These are phyloP conservation scores for Phymastichus coffea DNA, from an alignment of 1,140 invertebrate genomes.

Conservation along the genomic window DNA sequence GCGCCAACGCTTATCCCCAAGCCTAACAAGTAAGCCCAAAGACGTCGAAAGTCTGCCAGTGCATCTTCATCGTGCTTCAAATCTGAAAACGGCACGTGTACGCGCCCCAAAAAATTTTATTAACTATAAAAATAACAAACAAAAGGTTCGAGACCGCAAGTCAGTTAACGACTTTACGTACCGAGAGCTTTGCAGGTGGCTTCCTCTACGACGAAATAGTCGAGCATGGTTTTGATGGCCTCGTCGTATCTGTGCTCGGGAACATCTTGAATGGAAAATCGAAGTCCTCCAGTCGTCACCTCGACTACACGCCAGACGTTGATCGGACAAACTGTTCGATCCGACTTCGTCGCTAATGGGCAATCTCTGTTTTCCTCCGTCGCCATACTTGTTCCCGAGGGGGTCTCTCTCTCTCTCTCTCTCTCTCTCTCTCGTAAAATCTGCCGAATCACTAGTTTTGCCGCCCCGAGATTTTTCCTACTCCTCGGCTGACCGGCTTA, in stretches of 20 bases:
- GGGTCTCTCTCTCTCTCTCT: too few species aligned
- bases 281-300: conserved; percentile 5
- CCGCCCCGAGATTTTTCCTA: too few species aligned
- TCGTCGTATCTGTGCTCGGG: conserved; percentile 41
- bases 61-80: conserved; percentile 7
- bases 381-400: neutral
- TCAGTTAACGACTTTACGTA: conserved; percentile 32
- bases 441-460: too few species aligned
- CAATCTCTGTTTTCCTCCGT: neutral
- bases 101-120: too few species aligned
- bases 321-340: conserved; percentile 33
- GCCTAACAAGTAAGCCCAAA: conserved; percentile 11
- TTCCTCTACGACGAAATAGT: conserved; percentile 42
- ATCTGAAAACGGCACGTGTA: neutral
- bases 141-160: neutral
- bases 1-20: conserved; percentile 1
- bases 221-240: conserved; percentile 40
- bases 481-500: too few species aligned
- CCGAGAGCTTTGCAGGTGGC: conserved; percentile 33
- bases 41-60: neutral
- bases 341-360: conserved; percentile 19
- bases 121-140: neutral
- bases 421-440: too few species aligned
- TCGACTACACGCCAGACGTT: conserved; percentile 33
- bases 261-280: conserved; percentile 47